Evolutionary conservation across 2,888 invertebrate species (phyloP).

Genomic region (Eubasilissa splendida): DNA sequence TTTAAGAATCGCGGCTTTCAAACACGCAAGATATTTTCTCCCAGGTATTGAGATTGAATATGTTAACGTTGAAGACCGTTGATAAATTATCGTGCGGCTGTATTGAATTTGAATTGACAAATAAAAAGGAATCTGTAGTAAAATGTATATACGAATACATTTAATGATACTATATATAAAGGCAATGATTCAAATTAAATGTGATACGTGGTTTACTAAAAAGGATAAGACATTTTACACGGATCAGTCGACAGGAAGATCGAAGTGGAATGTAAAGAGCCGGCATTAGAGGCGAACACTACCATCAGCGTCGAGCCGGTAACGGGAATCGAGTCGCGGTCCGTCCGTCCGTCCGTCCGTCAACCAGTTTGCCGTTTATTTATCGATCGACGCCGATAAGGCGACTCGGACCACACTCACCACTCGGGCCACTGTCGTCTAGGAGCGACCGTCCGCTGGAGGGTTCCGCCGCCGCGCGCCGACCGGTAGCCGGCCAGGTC

Average conservation of each 20-base stretch:
- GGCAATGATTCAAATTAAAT: not conserved
- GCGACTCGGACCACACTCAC: slow-evolving; percentile 8
- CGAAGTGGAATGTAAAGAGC: slow-evolving; percentile 22
- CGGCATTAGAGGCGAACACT: not conserved
- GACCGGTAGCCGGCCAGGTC: not conserved
- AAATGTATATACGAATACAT: too few relatives aligned
- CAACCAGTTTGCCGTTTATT: slow-evolving; percentile 54
- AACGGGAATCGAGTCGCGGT: slow-evolving; percentile 44
- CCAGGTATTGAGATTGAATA: too few relatives aligned
- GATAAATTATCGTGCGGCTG: too few relatives aligned
- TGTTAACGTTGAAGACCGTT: too few relatives aligned
- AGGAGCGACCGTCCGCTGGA: not conserved
- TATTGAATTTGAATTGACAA: too few relatives aligned
- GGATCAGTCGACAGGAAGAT: not conserved
- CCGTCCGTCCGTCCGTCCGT: slow-evolving; percentile 34
- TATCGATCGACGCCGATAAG: slow-evolving; percentile 51
- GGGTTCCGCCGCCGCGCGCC: not conserved
- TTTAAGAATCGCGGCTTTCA: too few relatives aligned
- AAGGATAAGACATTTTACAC: not conserved
- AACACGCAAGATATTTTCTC: too few relatives aligned
- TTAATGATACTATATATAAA: not conserved
- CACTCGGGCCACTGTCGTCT: not conserved
- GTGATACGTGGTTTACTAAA: too few relatives aligned
- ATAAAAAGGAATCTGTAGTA: too few relatives aligned
- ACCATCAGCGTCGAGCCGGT: slow-evolving; percentile 29